These are phyloP conservation scores for Drosophila phalerata DNA, from an alignment of 2,888 invertebrate species.

Conservation along the genomic window DNA sequence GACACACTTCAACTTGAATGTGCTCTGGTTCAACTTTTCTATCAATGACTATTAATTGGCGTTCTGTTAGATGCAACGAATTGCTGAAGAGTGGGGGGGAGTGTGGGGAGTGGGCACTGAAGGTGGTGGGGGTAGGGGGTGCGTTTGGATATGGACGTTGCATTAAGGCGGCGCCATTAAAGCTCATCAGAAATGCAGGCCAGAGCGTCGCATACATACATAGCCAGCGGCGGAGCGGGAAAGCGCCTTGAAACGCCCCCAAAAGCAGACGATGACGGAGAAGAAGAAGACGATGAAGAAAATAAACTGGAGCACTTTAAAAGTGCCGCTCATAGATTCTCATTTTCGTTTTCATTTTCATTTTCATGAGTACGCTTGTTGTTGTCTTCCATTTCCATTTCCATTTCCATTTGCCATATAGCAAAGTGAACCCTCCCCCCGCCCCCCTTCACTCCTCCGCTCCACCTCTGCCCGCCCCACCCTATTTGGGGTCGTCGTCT, in stretches of 20 bases:
- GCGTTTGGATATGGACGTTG: constrained; percentile 35
- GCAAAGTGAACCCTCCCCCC: constrained; percentile 21
- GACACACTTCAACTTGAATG: constrained; percentile 63
- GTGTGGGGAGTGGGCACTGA: not conserved
- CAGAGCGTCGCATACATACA: constrained; percentile 30
- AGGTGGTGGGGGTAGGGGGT: not conserved
- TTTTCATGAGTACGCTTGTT: constrained; percentile 28
- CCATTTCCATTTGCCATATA: constrained; percentile 49
- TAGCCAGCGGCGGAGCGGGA: not conserved
- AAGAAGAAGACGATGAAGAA: not conserved
- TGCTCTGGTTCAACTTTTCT: constrained; percentile 64
- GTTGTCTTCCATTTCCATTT: constrained; percentile 43
- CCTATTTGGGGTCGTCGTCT: constrained; percentile 48
- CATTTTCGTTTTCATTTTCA: constrained; percentile 52
- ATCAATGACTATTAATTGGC: constrained; percentile 79
- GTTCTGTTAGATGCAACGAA: constrained; percentile 45
- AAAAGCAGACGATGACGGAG: not conserved
- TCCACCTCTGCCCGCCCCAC: not conserved
- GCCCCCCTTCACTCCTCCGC: not conserved
- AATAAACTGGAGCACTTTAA: constrained; percentile 57
- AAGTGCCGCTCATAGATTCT: constrained; percentile 76
- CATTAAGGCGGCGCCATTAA: constrained; percentile 79
- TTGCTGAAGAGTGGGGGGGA: not conserved
- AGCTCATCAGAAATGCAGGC: constrained; percentile 76
- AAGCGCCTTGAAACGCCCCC: constrained; percentile 15